Evolutionary conservation across 2,113 vertebrate species (phyloP).

Genomic region (Gasterosteus nipponicus): DNA sequence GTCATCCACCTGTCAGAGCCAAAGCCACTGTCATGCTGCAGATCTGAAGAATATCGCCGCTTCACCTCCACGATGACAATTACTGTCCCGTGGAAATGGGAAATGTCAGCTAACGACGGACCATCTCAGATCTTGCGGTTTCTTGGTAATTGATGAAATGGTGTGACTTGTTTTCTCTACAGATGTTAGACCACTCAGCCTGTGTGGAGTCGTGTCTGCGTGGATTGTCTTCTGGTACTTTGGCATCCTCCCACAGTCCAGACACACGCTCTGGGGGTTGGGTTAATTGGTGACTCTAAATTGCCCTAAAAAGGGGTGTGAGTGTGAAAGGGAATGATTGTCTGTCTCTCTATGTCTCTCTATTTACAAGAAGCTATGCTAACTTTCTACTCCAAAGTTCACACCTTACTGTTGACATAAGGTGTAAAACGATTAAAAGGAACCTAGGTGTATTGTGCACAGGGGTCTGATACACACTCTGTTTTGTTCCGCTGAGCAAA

Average conservation of each 20-base stretch:
- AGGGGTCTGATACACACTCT: too few species aligned
- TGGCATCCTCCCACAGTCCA: too few species aligned
- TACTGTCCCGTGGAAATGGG: slow-evolving; percentile 40
- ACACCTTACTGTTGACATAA: not conserved
- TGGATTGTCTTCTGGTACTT: too few species aligned
- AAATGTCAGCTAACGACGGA: slow-evolving; percentile 31
- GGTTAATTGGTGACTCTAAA: too few species aligned
- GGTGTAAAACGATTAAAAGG: too few species aligned
- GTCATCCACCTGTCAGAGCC: slow-evolving; percentile 71
- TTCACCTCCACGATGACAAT: slow-evolving; percentile 61
- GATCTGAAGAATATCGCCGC: slow-evolving; percentile 70
- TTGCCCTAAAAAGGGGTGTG: too few species aligned
- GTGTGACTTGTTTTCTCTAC: not conserved
- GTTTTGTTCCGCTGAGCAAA: too few species aligned
- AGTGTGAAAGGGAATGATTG: too few species aligned
- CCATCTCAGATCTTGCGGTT: slow-evolving; percentile 47
- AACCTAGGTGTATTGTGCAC: too few species aligned
- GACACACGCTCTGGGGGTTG: too few species aligned
- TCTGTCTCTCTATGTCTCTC: too few species aligned
- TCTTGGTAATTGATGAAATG: slow-evolving; percentile 55
- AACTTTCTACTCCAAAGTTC: not conserved
- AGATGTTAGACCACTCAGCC: not conserved
- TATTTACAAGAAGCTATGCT: not conserved
- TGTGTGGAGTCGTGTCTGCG: too few species aligned
- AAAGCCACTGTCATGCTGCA: slow-evolving; percentile 82